Conservation (phyloP, 2,797 vertebrate species). For the Arnoldichthys spilopterus region DNA sequence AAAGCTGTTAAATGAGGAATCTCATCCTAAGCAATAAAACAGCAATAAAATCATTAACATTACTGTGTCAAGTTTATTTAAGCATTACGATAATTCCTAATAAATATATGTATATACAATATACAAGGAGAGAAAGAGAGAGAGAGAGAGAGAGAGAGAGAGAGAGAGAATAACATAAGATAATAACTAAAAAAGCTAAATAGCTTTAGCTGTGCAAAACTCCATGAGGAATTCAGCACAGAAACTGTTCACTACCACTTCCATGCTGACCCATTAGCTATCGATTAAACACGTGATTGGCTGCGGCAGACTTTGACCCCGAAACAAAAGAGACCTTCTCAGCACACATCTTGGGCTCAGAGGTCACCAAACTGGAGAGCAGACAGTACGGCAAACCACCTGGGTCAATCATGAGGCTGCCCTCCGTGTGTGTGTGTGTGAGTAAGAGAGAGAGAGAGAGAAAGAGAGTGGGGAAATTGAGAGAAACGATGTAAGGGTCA, state of each 20-base stretch:
- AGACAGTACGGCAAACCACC: not conserved
- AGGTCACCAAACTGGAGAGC: not conserved
- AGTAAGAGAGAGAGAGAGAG: not conserved
- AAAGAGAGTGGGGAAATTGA: not conserved
- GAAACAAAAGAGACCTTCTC: not conserved
- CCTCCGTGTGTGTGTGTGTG: not conserved
- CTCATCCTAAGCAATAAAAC: too few species aligned
- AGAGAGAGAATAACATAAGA: too few species aligned
- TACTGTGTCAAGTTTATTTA: too few species aligned
- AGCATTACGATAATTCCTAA: too few species aligned
- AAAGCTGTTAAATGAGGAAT: too few species aligned
- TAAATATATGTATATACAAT: too few species aligned
- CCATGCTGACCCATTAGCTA: not conserved
- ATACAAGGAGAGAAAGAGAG: too few species aligned
- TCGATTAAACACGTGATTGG: not conserved
- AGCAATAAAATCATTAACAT: too few species aligned
- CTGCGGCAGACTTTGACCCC: not conserved
- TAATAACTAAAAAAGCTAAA: too few species aligned
- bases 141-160: too few species aligned
- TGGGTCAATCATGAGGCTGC: not conserved
- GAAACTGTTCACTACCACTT: not conserved
- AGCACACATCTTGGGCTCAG: not conserved
- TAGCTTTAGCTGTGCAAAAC: too few species aligned
- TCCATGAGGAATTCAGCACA: not conserved
- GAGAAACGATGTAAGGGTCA: conserved; percentile 24